Base-by-base conservation (phyloP, 2,888 invertebrate species). In the Fragum sueziense region DNA sequence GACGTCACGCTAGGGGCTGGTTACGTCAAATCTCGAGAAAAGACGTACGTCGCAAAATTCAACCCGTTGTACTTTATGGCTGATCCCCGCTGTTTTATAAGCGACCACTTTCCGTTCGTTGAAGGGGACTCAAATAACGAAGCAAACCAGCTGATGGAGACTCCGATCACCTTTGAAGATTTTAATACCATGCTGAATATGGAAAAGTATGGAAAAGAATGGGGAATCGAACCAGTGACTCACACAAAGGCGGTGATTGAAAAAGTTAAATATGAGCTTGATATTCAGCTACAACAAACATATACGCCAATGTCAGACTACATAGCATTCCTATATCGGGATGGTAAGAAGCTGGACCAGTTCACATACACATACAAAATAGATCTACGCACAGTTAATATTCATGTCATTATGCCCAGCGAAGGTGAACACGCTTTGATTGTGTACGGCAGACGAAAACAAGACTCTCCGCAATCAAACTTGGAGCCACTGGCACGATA, bases 1-100 rank as follows among this genome's bases (percentile, higher is more conserved):
- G 84, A 87, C 27, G 79, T 80, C 74, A 85, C 87, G 17, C 82
- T 80, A 79, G 85, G 85, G 29, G 78, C 85, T 6, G 86, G 85
- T 25, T 74, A 70, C 69, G 74, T 85, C 29, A 78, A 80, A 57
- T 20, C 77, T 0, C 74, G 76, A 52, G 80, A 83, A 54, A 75
- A 74, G 31, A 75, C 67, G 14, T 83, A 80, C 52, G 76, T 83
- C 4, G 57, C 80, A 2, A 37, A 61, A 41, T 80, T 76, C 47
- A 80, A 80, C 41, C 65, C 80, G 27, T 70, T 75, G 7, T 83
- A 78, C 37, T 83, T 83, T 59, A 69, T 80, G 3, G 74, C 78
- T n/a, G 83, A 80, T 57, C 83, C 83, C 14, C 75, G 65, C 20
- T 72, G 76, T 11, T 83, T 83, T 70, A 34, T 70, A 27, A 70